These are phyloP conservation scores for Pithys albifrons DNA, from an alignment of 2,113 vertebrate genomes.

Conservation along the genomic window DNA sequence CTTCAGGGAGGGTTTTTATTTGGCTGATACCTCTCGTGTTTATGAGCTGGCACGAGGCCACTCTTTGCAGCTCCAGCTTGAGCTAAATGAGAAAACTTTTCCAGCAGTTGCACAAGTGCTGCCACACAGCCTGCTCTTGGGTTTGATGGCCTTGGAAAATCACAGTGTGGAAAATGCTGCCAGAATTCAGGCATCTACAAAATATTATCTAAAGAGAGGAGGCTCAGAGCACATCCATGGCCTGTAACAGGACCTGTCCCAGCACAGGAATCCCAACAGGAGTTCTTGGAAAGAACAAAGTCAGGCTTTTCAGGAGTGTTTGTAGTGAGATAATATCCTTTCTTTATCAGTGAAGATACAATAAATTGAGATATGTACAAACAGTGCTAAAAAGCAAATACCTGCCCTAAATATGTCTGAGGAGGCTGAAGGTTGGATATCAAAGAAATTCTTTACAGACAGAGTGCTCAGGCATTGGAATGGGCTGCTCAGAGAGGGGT, in stretches of 20 bases:
- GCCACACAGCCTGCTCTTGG: not conserved
- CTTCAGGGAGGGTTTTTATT: not conserved
- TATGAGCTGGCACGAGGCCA: not conserved
- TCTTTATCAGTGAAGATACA: not conserved
- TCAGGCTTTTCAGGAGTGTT: not conserved
- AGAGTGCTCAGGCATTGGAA: no score
- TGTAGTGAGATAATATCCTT: fast-evolving
- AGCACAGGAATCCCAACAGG: not conserved
- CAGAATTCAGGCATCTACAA: not conserved
- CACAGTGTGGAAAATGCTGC: fast-evolving
- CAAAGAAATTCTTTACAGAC: no score
- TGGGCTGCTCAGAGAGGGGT: no score
- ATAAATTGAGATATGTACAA: fast-evolving
- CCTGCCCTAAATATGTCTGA: fast-evolving
- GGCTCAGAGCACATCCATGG: fast-evolving
- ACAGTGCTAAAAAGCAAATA: fast-evolving
- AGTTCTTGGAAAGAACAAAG: not conserved
- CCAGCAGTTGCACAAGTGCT: not conserved
- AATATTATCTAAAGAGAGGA: not conserved
- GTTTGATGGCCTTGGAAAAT: not conserved
- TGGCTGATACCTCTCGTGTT: not conserved
- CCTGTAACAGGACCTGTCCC: fast-evolving
- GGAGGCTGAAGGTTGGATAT: no score
- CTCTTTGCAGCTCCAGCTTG: not conserved
- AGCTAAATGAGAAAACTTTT: not conserved